Conservation (phyloP, 1,140 invertebrate species). For the Carposina sasakii region DNA sequence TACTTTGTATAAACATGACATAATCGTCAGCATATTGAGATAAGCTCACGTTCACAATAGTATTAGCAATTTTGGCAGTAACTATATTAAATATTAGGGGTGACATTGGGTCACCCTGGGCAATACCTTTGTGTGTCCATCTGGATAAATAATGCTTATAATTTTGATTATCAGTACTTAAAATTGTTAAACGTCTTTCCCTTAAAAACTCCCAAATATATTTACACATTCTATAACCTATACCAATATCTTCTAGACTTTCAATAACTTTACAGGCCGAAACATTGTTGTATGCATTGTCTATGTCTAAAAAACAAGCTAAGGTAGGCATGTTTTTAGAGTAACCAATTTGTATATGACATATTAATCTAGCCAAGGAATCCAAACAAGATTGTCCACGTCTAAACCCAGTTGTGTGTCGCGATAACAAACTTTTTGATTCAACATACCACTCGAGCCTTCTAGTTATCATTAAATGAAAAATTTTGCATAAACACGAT, state of each 20-base stretch:
- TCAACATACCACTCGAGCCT: constrained; percentile 28
- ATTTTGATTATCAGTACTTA: too few relatives aligned
- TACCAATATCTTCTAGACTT: constrained; percentile 17
- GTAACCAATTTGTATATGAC: constrained; percentile 25
- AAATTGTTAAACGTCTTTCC: constrained; percentile 24
- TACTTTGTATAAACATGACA: too few relatives aligned
- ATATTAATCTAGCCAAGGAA: constrained; percentile 16
- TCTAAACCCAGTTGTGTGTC: constrained; percentile 26
- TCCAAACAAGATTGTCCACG: constrained; percentile 24
- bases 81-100: too few relatives aligned
- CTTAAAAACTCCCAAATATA: constrained; percentile 27
- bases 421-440: constrained; percentile 22
- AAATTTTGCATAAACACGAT: constrained; percentile 28
- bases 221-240: constrained; percentile 16
- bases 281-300: constrained; percentile 31
- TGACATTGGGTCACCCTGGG: too few relatives aligned
- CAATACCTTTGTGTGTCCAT: too few relatives aligned
- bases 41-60: too few relatives aligned
- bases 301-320: constrained; percentile 29
- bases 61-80: too few relatives aligned
- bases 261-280: constrained; percentile 13
- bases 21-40: too few relatives aligned
- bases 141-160: too few relatives aligned
- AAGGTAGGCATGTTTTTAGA: constrained; percentile 24
- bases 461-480: constrained; percentile 27